Base-by-base conservation (phyloP, 2,888 invertebrate species). In the Drosophila colorata region DNA sequence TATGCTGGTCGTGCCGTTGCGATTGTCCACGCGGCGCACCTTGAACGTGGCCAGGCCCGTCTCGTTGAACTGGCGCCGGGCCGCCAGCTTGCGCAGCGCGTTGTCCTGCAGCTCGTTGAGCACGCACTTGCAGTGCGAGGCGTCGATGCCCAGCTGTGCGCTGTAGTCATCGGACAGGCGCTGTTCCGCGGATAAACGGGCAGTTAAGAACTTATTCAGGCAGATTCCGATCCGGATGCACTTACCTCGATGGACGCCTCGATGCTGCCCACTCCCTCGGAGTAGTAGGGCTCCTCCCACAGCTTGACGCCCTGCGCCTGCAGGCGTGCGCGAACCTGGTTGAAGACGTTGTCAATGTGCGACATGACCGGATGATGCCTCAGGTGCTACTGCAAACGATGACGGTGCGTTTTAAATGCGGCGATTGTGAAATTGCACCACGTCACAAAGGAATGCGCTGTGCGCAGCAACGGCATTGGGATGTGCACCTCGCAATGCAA, bases 281-380 rank as follows among this genome's bases (percentile, higher is more conserved):
- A 90, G 49, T 94, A 94, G 89, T 95, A 97, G 0, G 97, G 97
- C 14, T 94, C 93, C 78, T 95, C 93, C 97, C 97, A 97, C 64
- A 97, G 91, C 89, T 96, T 96, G 5, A 97, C 93, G 74, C 94
- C 93, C 61, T 95, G 94, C 58, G 93, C 92, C 76, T 96, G 95
- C 35, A 97, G 92, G 83, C 94, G 94, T 1, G 94, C 94, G 20
- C 95, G 93, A 13, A 96, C 92, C 92, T 94, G 94, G 55, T 95
- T 94, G 14, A 95, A 92, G 75, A 94, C 92, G 90, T 95, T 95
- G 90, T 95, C 95, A 52, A 92, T 90, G 44, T 89, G 87, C n/a
- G 90, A 88, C 91, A 91, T 91, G 8, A 8, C 2, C 9, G 37
- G 14, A 23, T 49, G 41, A 28, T 14, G 25, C 35, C 9, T 16